phyloP scores from a whole-genome alignment of 1,140 invertebrate genomes.

The Heliconius hermathena region DNA sequence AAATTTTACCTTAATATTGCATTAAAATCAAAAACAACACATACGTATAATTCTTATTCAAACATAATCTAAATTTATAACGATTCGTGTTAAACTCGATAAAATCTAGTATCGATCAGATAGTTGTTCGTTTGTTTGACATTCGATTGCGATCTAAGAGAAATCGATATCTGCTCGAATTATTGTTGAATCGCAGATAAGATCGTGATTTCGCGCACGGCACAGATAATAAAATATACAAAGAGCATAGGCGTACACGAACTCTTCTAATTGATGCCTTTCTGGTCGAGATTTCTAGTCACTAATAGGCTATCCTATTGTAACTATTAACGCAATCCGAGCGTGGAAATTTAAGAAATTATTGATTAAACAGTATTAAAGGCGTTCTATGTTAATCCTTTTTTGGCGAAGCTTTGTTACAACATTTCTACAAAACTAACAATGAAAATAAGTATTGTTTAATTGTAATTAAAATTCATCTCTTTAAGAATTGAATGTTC shows the following conservation, averaged over 20 bases:
- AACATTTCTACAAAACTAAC: too few species aligned
- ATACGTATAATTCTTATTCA: not conserved
- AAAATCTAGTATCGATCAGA: conserved; percentile 43
- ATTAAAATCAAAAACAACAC: too few species aligned
- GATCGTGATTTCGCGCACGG: conserved; percentile 45
- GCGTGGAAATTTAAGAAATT: not conserved
- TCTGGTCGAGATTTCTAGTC: conserved; percentile 14
- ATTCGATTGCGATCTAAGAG: conserved; percentile 46
- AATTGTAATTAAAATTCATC: too few species aligned
- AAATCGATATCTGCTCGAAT: conserved; percentile 56
- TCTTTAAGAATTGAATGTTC: too few species aligned
- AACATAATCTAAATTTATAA: not conserved
- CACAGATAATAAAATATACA: conserved; percentile 44
- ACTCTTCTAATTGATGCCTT: conserved; percentile 33
- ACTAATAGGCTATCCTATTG: not conserved
- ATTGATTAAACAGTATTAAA: not conserved
- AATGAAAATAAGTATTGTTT: too few species aligned
- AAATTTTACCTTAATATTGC: too few species aligned
- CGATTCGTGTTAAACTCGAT: conserved; percentile 38
- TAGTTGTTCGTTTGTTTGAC: conserved; percentile 45
- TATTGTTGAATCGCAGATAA: conserved; percentile 48
- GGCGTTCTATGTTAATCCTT: too few species aligned
- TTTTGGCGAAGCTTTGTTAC: too few species aligned
- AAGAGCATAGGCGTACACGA: conserved; percentile 33
- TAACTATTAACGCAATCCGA: conserved; percentile 10